Conservation (phyloP, 2,113 vertebrate species). For the Phocoena phocoena region DNA sequence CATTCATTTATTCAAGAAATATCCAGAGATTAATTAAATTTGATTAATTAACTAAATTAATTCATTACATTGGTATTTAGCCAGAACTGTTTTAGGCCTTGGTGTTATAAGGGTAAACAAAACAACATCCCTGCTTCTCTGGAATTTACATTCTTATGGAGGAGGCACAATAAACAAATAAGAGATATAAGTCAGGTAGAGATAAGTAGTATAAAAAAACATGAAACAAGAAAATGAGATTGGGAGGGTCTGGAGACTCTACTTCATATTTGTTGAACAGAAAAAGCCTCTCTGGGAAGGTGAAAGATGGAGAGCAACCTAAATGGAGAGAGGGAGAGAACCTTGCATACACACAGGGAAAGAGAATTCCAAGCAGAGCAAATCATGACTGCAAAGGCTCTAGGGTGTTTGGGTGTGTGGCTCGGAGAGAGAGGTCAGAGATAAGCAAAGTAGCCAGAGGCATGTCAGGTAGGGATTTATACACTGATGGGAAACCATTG, state of each 20-base stretch:
- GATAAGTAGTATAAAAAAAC: background rate
- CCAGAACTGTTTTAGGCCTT: background rate
- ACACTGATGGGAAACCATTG: background rate
- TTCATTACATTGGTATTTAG: background rate
- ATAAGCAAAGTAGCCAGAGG: background rate
- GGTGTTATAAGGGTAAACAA: background rate
- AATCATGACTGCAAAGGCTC: background rate
- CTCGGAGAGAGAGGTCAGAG: background rate
- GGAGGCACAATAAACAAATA: background rate
- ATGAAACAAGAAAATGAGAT: background rate
- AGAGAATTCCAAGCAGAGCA: background rate
- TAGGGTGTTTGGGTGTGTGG: background rate
- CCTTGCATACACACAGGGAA: too few species aligned
- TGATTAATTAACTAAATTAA: background rate
- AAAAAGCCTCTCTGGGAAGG: background rate
- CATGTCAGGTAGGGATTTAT: background rate
- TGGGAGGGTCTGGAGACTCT: background rate
- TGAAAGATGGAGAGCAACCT: background rate
- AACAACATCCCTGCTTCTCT: background rate
- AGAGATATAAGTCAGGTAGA: background rate
- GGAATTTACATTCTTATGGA: background rate
- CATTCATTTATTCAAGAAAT: background rate
- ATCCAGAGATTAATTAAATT: background rate
- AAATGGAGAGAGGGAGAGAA: background rate
- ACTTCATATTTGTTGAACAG: background rate